A percentile compares a stretch with the other conserved stretches of the same genome.
These are phyloP conservation scores for Nymphicus hollandicus DNA, from an alignment of 2,113 vertebrate genomes.

Conservation along the genomic window DNA sequence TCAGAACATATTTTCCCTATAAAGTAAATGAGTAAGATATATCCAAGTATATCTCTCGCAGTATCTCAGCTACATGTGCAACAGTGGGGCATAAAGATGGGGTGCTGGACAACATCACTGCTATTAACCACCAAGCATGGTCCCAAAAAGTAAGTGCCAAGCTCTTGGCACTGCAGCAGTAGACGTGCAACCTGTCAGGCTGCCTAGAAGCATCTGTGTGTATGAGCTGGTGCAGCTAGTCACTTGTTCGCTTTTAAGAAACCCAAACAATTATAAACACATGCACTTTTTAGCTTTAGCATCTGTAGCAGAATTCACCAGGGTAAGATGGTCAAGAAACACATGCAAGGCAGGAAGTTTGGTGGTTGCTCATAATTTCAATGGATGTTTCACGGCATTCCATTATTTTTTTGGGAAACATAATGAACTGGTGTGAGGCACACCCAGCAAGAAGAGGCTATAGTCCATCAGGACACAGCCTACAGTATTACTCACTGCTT, in stretches of 20 bases:
- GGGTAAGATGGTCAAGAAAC: not conserved
- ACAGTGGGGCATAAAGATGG: not conserved
- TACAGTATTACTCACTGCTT: not conserved
- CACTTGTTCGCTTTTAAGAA: not conserved
- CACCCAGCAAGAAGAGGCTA: not conserved
- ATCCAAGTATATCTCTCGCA: not conserved
- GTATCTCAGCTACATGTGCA: not conserved
- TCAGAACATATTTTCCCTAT: constrained; percentile 18
- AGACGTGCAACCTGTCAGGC: not conserved
- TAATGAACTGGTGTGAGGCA: not conserved
- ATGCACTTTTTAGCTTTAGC: not conserved
- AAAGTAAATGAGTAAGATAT: not conserved
- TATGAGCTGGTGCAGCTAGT: not conserved
- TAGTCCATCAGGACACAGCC: not conserved
- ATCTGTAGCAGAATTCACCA: not conserved
- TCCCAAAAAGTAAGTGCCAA: not conserved
- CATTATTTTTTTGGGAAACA: not conserved
- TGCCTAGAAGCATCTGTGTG: not conserved
- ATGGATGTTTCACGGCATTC: not conserved
- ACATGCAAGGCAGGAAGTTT: not conserved
- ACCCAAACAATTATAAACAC: not conserved
- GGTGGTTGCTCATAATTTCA: not conserved
- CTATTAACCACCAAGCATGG: not conserved
- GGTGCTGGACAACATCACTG: not conserved
- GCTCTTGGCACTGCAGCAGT: not conserved